phyloP scores from a whole-genome alignment of 92 coral and sea anemone genomes.

The Muricea muricata region DNA sequence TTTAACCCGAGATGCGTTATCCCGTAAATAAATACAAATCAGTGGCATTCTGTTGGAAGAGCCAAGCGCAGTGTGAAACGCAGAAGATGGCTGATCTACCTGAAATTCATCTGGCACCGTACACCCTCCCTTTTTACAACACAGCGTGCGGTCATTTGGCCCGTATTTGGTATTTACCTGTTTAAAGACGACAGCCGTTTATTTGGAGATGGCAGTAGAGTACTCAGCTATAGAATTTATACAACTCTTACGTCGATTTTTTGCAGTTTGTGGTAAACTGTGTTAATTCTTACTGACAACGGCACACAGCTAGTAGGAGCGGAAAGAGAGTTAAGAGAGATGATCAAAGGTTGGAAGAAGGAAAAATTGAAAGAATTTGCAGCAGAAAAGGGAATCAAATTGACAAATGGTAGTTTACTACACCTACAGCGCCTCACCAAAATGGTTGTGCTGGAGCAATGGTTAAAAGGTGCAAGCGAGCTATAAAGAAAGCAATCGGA shows the following conservation, averaged over 20 bases:
- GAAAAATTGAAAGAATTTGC: constrained; percentile 50
- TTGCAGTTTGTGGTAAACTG: constrained; percentile 66
- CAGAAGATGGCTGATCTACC: constrained; percentile 64
- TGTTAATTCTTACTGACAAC: constrained; percentile 65
- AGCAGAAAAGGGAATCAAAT: constrained; percentile 61
- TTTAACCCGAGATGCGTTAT: too few species aligned
- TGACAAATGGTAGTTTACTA: constrained; percentile 64
- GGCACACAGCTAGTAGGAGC: constrained; percentile 69
- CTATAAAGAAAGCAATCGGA: constrained; percentile 58
- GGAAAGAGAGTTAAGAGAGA: constrained; percentile 56
- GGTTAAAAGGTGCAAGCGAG: constrained; percentile 62
- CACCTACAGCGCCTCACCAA: constrained; percentile 73
- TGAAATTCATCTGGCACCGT: constrained; percentile 51
- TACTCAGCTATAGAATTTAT: constrained; percentile 68
- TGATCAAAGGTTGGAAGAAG: constrained; percentile 63
- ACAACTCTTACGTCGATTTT: constrained; percentile 62
- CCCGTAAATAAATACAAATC: too few species aligned
- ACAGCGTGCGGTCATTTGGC: constrained; percentile 69
- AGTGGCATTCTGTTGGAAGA: constrained; percentile 47
- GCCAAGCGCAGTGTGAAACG: constrained; percentile 33
- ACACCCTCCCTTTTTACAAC: constrained; percentile 66
- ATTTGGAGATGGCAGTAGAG: constrained; percentile 60
- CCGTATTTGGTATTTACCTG: constrained; percentile 61
- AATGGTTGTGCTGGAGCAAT: constrained; percentile 70
- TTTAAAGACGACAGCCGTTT: constrained; percentile 63